These are phyloP conservation scores for Daphoenositta chrysoptera DNA, from an alignment of 2,113 vertebrate species.

Conservation along the genomic window DNA sequence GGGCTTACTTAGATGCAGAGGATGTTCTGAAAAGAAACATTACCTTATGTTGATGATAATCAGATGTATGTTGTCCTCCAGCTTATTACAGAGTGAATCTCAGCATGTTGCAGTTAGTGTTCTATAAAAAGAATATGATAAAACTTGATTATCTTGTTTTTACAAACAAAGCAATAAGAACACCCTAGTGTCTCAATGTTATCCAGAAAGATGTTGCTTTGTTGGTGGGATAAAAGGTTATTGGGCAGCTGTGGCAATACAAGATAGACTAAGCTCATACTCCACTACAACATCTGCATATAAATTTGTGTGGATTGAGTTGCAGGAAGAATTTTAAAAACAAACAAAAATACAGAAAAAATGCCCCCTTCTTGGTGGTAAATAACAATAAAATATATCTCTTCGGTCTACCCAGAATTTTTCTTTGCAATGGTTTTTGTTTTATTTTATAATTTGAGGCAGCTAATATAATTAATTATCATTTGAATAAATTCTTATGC, in stretches of 20 bases:
- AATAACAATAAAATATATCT: neutral
- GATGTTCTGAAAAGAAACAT: neutral
- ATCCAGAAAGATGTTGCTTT: neutral
- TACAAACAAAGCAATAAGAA: neutral
- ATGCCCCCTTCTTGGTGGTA: neutral
- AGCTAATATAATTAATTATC: neutral
- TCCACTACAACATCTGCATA: neutral
- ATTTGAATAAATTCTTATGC: neutral
- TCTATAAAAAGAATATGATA: conserved; percentile 22
- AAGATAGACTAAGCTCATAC: neutral
- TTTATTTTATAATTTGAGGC: neutral
- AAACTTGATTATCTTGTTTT: conserved; percentile 11
- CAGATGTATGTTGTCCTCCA: neutral
- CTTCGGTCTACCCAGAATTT: neutral
- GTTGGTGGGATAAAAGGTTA: neutral
- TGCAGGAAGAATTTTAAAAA: neutral
- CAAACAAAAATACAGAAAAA: neutral
- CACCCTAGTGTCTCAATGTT: neutral
- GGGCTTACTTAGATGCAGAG: neutral
- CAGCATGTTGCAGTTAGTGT: neutral
- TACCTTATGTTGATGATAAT: conserved; percentile 17
- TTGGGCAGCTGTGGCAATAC: neutral
- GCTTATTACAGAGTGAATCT: neutral
- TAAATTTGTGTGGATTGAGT: neutral
- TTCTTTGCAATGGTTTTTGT: neutral